Percentiles rank a stretch among this genome's conserved stretches.
Evolutionary conservation across 1,140 invertebrate species (phyloP).

Genomic region (Trichoplusia ni): DNA sequence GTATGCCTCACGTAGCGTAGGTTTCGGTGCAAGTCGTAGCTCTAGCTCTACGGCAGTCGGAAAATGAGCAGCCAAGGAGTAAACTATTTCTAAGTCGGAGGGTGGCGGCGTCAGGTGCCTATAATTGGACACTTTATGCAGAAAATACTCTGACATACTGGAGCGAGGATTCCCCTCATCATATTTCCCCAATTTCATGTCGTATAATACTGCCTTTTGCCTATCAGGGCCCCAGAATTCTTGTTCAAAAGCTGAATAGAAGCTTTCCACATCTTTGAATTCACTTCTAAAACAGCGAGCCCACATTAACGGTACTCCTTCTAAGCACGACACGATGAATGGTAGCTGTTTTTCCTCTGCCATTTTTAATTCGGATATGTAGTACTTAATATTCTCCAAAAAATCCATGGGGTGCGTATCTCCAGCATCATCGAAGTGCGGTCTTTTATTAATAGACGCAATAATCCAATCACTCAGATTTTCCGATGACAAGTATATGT

Average conservation of each 20-base stretch:
- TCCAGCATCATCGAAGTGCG: slow-evolving; percentile 72
- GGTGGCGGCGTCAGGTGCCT: slow-evolving; percentile 70
- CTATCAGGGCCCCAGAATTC: slow-evolving; percentile 74
- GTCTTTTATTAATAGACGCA: slow-evolving; percentile 64
- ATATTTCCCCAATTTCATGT: slow-evolving; percentile 75
- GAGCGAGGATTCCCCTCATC: slow-evolving; percentile 60
- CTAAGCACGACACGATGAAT: slow-evolving; percentile 72
- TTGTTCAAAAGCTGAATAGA: slow-evolving; percentile 69
- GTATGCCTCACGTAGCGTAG: slow-evolving; percentile 72
- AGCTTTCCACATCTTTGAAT: slow-evolving; percentile 61
- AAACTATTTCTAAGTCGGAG: slow-evolving; percentile 75
- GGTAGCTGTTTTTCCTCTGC: slow-evolving; percentile 60
- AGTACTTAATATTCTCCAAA: slow-evolving; percentile 71
- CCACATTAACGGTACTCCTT: slow-evolving; percentile 74
- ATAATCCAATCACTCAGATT: slow-evolving; percentile 67
- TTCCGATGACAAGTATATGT: slow-evolving; percentile 55
- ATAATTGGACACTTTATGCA: slow-evolving; percentile 75
- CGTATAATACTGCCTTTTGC: slow-evolving; percentile 71
- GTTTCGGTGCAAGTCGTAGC: slow-evolving; percentile 71
- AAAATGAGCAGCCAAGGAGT: slow-evolving; percentile 75
- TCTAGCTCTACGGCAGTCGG: slow-evolving; percentile 73
- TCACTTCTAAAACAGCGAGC: slow-evolving; percentile 71
- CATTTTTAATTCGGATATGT: slow-evolving; percentile 70
- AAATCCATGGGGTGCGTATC: slow-evolving; percentile 75
- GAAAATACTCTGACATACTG: slow-evolving; percentile 75